Base-by-base conservation (phyloP, 2,888 invertebrate genomes). In the Acronicta leporina region DNA sequence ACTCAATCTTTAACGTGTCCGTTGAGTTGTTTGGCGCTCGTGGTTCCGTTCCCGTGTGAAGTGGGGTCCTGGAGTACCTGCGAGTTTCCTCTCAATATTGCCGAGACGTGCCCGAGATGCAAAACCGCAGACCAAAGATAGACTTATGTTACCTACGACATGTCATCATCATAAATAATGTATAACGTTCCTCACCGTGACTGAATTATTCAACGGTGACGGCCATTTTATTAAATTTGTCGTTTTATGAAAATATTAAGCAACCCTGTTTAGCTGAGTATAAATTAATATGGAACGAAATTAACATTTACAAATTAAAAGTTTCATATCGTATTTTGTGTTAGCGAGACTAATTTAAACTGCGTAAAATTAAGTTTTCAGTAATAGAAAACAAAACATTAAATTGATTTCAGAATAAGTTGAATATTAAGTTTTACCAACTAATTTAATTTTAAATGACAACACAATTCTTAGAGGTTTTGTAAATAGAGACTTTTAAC, bases 141-240 rank as follows among this genome's bases (percentile, higher is more conserved):
- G 86, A 88, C 86, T 86, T 87, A 85, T 87, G 87, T 87, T 86
- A 85, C 87, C 87, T 86, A 82, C 87, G 88, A 91, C 92, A 90
- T 91, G 88, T 90, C 88, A 92, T 92, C 90, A 90, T 87, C 89
- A 92, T 94, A 93, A 94, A 94, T 94, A 92, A 94, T 94, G 91
- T 92, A 94, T 92, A 85, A 79, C 84, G 85, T 81, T 80, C 87
- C 79, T 75, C 86, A 72, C 86, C 80, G 80, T 81, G 82, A 83
- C 83, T 94, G 94, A 92, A 93, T 94, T 84, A 92, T 94, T 92
- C 92, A 93, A 88, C 89, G 87, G 80, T 84, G 85, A 87, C 87
- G 88, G 87, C 86, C 90, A 92, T 89, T 92, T 92, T 93, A 94
- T 94, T 93, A 92, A 93, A 94, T 92, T 92, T 90, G 91, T 90